A percentile compares a stretch with the other conserved stretches of the same genome.
Conservation (phyloP, 2,113 vertebrate species). For the Sphaerodactylus townsendi region DNA sequence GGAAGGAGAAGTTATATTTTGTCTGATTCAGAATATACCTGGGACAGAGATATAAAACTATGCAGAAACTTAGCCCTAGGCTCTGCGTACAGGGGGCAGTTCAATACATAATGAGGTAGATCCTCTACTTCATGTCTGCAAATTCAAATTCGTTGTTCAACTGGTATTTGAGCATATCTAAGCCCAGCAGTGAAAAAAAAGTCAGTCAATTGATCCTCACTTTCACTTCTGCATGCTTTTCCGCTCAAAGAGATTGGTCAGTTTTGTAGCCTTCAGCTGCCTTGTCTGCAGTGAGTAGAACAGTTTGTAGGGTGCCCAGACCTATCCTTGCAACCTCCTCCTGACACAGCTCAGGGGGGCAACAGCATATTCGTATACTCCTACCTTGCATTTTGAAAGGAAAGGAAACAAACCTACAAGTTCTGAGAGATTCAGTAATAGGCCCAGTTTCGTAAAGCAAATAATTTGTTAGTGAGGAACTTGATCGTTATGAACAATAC, state of each 20-base stretch:
- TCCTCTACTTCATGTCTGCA: too few species aligned
- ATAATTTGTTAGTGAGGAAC: background rate
- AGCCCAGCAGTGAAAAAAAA: background rate
- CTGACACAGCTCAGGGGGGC: background rate
- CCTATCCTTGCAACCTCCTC: constrained; percentile 1
- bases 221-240: background rate
- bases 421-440: background rate
- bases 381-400: constrained; percentile 12
- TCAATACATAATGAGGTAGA: too few species aligned
- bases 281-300: background rate
- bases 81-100: too few species aligned
- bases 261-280: constrained; percentile 4
- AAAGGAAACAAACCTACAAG: background rate
- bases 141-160: too few species aligned
- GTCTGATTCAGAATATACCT: too few species aligned
- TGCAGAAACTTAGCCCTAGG: too few species aligned
- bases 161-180: too few species aligned
- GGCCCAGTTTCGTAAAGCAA: background rate
- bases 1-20: too few species aligned
- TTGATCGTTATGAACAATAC: background rate
- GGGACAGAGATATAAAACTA: too few species aligned
- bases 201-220: constrained; percentile 14
- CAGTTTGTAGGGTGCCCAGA: background rate
- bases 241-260: background rate
- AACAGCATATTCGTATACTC: background rate